phyloP scores from a whole-genome alignment of 2,113 vertebrate genomes.

The Zosterops japonicus region DNA sequence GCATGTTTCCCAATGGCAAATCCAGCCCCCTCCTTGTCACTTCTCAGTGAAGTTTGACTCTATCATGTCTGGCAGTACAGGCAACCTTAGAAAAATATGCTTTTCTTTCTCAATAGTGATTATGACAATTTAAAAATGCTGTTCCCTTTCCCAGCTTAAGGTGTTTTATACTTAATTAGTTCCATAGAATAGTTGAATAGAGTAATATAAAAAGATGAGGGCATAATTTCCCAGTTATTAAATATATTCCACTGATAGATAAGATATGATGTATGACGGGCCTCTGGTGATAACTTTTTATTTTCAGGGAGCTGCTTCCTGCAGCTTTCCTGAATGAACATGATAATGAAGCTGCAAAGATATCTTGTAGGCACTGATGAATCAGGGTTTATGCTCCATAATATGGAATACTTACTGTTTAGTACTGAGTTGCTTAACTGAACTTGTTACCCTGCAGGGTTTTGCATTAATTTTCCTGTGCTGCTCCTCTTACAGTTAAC shows the following conservation, averaged over 20 bases:
- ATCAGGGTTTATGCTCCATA: neutral
- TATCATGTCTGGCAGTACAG: neutral
- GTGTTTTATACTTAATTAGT: neutral
- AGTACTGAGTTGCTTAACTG: neutral
- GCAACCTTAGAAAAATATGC: neutral
- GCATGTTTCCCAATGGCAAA: neutral
- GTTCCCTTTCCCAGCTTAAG: neutral
- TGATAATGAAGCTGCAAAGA: neutral
- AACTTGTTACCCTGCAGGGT: neutral
- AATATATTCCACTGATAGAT: neutral
- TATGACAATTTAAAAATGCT: neutral
- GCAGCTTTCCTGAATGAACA: neutral
- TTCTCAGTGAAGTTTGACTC: neutral
- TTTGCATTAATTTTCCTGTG: neutral
- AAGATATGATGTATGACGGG: neutral
- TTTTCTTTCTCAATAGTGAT: neutral
- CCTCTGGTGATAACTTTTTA: neutral
- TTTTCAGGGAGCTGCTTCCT: neutral
- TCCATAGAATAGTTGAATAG: neutral
- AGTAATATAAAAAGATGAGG: neutral
- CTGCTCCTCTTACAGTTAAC: neutral
- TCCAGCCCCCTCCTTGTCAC: neutral
- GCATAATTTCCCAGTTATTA: neutral
- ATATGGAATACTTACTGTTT: neutral
- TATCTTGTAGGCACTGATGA: neutral